A percentile compares a stretch with the other conserved stretches of the same genome.
phyloP scores from a whole-genome alignment of 1,140 invertebrate genomes.

The Drosophila burlai region DNA sequence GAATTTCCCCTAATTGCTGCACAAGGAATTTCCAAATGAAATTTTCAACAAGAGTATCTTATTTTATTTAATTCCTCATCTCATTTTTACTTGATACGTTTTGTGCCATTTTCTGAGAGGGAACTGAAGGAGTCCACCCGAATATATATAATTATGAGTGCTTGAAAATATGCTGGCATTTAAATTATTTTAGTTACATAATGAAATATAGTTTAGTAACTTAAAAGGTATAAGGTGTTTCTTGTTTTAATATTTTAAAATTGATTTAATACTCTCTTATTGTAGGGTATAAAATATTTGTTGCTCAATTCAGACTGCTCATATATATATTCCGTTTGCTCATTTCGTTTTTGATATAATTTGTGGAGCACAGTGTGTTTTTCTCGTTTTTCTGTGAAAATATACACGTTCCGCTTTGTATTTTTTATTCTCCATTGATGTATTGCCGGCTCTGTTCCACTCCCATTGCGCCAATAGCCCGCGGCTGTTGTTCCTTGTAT shows the following conservation, averaged over 20 bases:
- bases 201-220: not conserved
- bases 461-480: conserved; percentile 48
- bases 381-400: conserved; percentile 33
- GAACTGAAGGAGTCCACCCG: not conserved
- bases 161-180: not conserved
- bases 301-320: conserved; percentile 22
- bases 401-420: conserved; percentile 40
- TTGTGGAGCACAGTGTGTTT: conserved; percentile 22
- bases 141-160: not conserved
- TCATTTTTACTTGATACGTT: conserved; percentile 36
- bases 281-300: not conserved
- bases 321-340: conserved; percentile 1
- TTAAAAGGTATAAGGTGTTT: too few relatives aligned
- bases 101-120: not conserved
- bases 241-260: not conserved
- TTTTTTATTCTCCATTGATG: conserved; percentile 60
- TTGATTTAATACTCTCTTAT: not conserved
- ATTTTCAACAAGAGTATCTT: conserved; percentile 70
- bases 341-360: conserved; percentile 59
- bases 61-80: conserved; percentile 60
- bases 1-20: conserved; percentile 73
- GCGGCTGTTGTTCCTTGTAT: conserved; percentile 59
- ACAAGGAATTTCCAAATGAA: conserved; percentile 76
- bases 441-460: conserved; percentile 12
- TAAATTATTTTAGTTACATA: too few relatives aligned